Conservation (phyloP, 2,888 invertebrate species). For the Noctua comes region DNA sequence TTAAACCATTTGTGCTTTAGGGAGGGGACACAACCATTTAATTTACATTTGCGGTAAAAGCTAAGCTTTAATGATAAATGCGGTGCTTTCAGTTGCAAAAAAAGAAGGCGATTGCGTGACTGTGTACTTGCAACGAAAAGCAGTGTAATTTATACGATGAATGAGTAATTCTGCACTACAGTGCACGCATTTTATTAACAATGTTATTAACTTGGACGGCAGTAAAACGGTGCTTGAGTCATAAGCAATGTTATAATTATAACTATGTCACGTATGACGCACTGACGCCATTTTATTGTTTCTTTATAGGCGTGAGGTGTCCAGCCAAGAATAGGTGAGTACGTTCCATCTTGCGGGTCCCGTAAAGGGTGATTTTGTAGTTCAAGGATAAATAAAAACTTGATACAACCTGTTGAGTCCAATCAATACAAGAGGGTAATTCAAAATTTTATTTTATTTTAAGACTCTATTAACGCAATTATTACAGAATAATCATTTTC, state of each 20-base stretch:
- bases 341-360: background rate
- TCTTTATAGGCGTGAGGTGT: background rate
- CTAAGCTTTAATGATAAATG: conserved; percentile 64
- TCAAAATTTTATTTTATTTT: background rate
- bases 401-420: background rate
- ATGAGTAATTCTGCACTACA: conserved; percentile 25
- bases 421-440: background rate
- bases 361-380: background rate
- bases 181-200: conserved; percentile 29
- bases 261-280: conserved; percentile 29
- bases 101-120: conserved; percentile 30
- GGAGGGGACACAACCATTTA: conserved; percentile 65
- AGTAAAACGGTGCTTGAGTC: conserved; percentile 26
- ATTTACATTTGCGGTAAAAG: conserved; percentile 71
- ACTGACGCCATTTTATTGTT: conserved; percentile 15
- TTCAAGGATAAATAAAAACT: background rate
- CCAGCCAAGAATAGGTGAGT: conserved; percentile 4
- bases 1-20: conserved; percentile 61
- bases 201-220: background rate
- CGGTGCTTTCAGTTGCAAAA: conserved; percentile 43
- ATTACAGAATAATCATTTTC: background rate
- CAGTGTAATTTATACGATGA: conserved; percentile 24
- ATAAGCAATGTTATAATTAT: conserved; percentile 35
- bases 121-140: conserved; percentile 17
- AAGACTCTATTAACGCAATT: background rate